These are phyloP conservation scores for Zaprionus lineosus DNA, from an alignment of 2,888 invertebrate genomes.

Conservation along the genomic window DNA sequence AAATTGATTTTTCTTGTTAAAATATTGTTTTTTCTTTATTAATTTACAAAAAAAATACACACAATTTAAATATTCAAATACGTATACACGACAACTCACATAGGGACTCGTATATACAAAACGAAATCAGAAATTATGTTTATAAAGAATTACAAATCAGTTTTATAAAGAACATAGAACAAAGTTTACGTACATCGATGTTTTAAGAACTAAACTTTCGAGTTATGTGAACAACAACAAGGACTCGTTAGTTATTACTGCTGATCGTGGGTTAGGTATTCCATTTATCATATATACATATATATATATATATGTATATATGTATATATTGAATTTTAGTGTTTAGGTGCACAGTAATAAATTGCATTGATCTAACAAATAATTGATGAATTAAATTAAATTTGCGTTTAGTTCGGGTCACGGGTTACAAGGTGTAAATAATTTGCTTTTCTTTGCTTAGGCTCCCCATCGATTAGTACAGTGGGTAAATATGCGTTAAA, in stretches of 20 bases:
- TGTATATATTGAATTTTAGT: constrained; percentile 20
- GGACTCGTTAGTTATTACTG: constrained; percentile 17
- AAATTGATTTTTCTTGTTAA: constrained; percentile 45
- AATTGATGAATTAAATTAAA: constrained; percentile 48
- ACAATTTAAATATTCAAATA: constrained; percentile 70
- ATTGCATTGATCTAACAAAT: constrained; percentile 70
- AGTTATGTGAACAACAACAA: constrained; percentile 47
- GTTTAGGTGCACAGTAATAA: constrained; percentile 67
- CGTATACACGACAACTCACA: constrained; percentile 64
- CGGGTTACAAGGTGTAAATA: constrained; percentile 26
- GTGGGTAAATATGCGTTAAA: constrained; percentile 9
- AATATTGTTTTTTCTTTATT: constrained; percentile 62
- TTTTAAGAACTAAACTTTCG: constrained; percentile 33
- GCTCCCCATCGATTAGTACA: constrained; percentile 42
- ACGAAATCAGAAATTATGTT: constrained; percentile 50
- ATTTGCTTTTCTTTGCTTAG: constrained; percentile 21
- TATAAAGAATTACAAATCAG: constrained; percentile 40
- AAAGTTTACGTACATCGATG: constrained; percentile 41
- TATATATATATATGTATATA: too few relatives aligned
- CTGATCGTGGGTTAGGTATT: neutral
- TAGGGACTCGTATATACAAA: constrained; percentile 67
- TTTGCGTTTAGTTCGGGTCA: constrained; percentile 36
- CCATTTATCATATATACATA: too few relatives aligned
- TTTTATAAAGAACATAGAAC: constrained; percentile 47
- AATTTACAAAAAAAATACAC: constrained; percentile 79